Evolutionary conservation across 2,888 invertebrate species (phyloP).

Genomic region (Drosophila rellima): DNA sequence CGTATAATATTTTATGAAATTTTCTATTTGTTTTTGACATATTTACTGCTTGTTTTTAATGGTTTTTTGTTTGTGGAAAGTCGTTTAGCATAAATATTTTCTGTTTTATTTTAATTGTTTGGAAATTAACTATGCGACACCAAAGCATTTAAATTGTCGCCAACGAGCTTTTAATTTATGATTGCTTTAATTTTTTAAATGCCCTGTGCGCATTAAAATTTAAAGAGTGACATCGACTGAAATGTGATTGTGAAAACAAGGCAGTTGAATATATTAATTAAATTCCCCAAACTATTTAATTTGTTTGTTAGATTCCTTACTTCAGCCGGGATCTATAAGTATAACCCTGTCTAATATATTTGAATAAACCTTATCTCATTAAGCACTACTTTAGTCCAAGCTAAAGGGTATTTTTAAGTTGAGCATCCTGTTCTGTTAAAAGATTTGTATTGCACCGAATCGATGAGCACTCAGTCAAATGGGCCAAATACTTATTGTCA

Average conservation of each 20-base stretch:
- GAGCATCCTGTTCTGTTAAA: slow-evolving; percentile 3
- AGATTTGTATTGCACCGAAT: slow-evolving; percentile 57
- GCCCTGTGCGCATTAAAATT: slow-evolving; percentile 12
- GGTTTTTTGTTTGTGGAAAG: slow-evolving; percentile 47
- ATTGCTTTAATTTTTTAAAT: slow-evolving; percentile 16
- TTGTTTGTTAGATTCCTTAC: no score
- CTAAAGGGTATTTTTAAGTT: slow-evolving; percentile 21
- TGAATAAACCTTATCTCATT: no score
- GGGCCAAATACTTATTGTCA: slow-evolving; percentile 37
- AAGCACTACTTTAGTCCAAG: background rate
- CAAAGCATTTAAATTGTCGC: slow-evolving; percentile 63
- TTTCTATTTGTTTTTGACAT: slow-evolving; percentile 35
- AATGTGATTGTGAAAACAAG: background rate
- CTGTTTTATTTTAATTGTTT: slow-evolving; percentile 56
- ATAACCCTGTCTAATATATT: no score
- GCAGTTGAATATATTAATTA: background rate
- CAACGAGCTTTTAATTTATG: slow-evolving; percentile 71
- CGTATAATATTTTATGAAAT: slow-evolving; percentile 52
- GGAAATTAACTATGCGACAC: slow-evolving; percentile 63
- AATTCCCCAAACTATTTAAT: no score
- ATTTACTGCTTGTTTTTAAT: slow-evolving; percentile 29
- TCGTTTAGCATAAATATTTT: slow-evolving; percentile 52
- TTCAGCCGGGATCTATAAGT: no score
- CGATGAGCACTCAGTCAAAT: slow-evolving; percentile 63
- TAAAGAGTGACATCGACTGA: background rate